Evolutionary conservation across 2,888 invertebrate genomes (phyloP), one percentile per base, ranked within the genome.

Genomic region (Sclerodermus sp.): DNA sequence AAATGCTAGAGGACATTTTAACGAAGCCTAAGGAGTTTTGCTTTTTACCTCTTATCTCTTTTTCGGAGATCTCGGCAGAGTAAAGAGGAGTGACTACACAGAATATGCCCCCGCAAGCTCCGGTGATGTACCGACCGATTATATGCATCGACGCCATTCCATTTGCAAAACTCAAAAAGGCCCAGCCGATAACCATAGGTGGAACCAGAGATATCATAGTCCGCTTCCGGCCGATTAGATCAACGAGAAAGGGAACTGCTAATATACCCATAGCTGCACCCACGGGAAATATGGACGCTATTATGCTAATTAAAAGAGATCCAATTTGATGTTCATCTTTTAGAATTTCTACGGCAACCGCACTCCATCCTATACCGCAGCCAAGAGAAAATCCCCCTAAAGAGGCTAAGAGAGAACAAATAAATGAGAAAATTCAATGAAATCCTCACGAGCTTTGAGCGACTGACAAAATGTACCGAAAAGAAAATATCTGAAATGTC

Each of bases 31-130:
- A n/a, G n/a, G n/a, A n/a, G n/a, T n/a, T n/a, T n/a, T n/a, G n/a
- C n/a, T n/a, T 23, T 23, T 23, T 57, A 68, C 85, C 85, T 63
- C 95, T 82, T 62, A 92, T 86, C 42, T 88, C 85, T 64, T 89
- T 89, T 61, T 91, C 87, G 0, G 91, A 86, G 39, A 93, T 91
- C 81, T 95, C 95, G 41, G 87, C 88, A 14, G 86, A 87, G 73
- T 91, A 92, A 49, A 93, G 84, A 0, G 94, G 93, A 0, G 87
- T 88, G 1, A 88, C 87, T 32, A 91, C 85, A 68, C 90, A 90
- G 68, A 88, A 88, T 15, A 90, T 88, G 16, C 92, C 91, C 38
- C 86, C 86, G 13, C 88, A 87, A 55, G 89, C 78, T 42, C 91
- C 92, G 9, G 85, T 85, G 29, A 90, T 77, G 38, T 89, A 80